Evolutionary conservation across 2,888 invertebrate genomes (phyloP).

Genomic region (Habrosyne pyritoides): DNA sequence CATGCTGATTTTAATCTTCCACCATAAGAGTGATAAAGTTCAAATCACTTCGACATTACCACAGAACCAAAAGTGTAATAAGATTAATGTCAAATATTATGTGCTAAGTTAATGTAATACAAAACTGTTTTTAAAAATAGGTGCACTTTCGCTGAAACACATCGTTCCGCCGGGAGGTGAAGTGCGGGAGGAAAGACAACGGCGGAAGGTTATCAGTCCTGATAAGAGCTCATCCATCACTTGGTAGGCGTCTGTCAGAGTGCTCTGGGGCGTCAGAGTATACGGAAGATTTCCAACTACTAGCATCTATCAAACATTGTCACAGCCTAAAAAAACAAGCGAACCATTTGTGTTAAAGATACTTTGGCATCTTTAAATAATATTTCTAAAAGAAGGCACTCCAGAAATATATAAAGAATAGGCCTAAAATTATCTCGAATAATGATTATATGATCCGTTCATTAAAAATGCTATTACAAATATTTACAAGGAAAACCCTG

Average conservation of each 20-base stretch:
- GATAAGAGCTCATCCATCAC: conserved; percentile 80
- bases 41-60: no score
- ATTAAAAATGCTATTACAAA: conserved; percentile 16
- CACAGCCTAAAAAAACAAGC: conserved; percentile 16
- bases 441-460: conserved; percentile 25
- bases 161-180: conserved; percentile 33
- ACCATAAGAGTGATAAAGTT: no score
- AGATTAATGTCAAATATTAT: no score
- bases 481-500: conserved; percentile 17
- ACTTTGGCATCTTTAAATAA: background rate
- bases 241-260: conserved; percentile 51
- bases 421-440: conserved; percentile 5
- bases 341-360: background rate
- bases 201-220: conserved; percentile 74
- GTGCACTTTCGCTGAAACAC: conserved; percentile 53
- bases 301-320: conserved; percentile 33
- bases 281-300: conserved; percentile 64
- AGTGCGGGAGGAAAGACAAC: conserved; percentile 45
- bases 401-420: background rate
- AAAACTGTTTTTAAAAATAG: conserved; percentile 24
- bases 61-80: no score
- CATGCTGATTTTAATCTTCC: no score
- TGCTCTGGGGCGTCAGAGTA: conserved; percentile 42
- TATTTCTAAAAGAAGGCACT: background rate
- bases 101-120: no score